Evolutionary conservation across 2,888 invertebrate genomes (phyloP).

Genomic region (Hemithea aestivaria): DNA sequence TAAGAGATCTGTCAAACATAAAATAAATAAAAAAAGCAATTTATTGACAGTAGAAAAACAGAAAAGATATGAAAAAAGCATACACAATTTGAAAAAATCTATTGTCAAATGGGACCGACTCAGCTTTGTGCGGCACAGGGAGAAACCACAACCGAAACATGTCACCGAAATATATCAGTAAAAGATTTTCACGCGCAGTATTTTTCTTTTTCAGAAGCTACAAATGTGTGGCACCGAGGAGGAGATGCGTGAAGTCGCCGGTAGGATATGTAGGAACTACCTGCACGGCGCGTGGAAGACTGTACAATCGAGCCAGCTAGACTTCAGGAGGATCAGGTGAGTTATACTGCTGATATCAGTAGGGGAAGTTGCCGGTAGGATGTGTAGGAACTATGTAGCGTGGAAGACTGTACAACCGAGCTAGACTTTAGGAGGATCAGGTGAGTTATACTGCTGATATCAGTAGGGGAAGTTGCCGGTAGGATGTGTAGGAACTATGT

Average conservation of each 20-base stretch:
- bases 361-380: conserved; percentile 89
- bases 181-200: too few relatives aligned
- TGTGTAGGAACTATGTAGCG: conserved; percentile 92
- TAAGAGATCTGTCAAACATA: too few relatives aligned
- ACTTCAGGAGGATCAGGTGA: conserved; percentile 91
- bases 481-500: conserved; percentile 94
- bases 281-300: conserved; percentile 94
- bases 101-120: too few relatives aligned
- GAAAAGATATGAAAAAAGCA: too few relatives aligned
- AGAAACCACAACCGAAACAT: too few relatives aligned
- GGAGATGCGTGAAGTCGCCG: conserved; percentile 91
- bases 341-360: conserved; percentile 25
- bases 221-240: conserved; percentile 83
- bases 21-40: too few relatives aligned
- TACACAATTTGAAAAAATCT: too few relatives aligned
- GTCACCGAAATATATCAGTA: too few relatives aligned
- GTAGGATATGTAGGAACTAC: conserved; percentile 92
- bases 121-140: too few relatives aligned
- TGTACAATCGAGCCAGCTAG: conserved; percentile 86
- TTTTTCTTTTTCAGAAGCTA: conserved; percentile 64
- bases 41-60: too few relatives aligned
- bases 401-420: conserved; percentile 90
- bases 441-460: conserved; percentile 66
- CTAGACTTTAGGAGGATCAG: conserved; percentile 91
- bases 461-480: conserved; percentile 86